Evolutionary conservation across 2,113 vertebrate genomes (phyloP).

Genomic region (Onychostruthus taczanowskii): DNA sequence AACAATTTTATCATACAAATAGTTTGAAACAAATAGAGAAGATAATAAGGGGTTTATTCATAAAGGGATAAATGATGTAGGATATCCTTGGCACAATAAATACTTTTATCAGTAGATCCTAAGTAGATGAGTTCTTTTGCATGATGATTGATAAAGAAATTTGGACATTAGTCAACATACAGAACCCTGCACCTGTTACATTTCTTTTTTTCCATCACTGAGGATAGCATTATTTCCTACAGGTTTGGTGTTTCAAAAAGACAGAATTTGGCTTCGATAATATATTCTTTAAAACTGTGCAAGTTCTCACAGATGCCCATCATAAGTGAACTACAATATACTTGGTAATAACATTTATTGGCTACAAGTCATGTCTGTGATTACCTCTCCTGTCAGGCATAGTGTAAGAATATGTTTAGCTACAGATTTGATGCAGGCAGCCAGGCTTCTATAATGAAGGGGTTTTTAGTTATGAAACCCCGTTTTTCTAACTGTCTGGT

Average conservation of each 20-base stretch:
- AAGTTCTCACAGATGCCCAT: neutral
- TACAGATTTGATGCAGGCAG: neutral
- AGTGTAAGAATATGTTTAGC: neutral
- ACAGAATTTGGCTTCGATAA: neutral
- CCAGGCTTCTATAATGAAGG: neutral
- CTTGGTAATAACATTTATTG: neutral
- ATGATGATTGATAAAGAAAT: neutral
- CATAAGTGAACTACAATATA: neutral
- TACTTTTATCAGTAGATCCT: neutral
- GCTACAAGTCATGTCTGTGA: constrained; percentile 10
- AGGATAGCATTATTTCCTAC: neutral
- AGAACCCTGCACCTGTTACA: neutral
- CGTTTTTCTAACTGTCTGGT: neutral
- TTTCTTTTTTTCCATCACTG: neutral
- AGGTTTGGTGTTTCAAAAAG: neutral
- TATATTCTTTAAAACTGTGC: neutral
- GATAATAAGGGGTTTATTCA: neutral
- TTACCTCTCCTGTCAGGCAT: neutral
- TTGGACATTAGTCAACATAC: neutral
- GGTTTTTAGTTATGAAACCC: neutral
- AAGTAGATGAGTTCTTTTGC: neutral
- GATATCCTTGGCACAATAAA: neutral
- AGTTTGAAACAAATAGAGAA: neutral
- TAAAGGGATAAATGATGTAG: neutral
- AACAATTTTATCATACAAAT: neutral